Evolutionary conservation across 37 sponge, comb jelly and placozoan genomes (phyloP).

Genomic region (Trichoplax adhaerens): DNA sequence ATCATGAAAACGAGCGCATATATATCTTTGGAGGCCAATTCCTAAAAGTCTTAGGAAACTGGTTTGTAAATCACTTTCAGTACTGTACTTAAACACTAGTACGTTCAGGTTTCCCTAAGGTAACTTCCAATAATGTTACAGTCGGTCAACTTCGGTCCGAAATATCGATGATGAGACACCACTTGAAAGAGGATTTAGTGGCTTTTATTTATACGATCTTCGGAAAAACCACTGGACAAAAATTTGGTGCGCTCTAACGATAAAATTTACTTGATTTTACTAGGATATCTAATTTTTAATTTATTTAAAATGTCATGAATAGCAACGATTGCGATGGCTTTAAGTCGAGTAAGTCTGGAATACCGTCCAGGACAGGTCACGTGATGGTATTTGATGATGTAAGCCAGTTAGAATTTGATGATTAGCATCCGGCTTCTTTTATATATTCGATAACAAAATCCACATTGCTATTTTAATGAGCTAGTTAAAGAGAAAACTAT

Average conservation of each 20-base stretch:
- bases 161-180: not conserved
- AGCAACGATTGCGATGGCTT: too few species aligned
- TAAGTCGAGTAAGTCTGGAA: too few species aligned
- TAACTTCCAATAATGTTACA: not conserved
- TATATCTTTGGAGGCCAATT: constrained; percentile 75
- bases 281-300: too few species aligned
- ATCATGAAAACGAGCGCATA: constrained; percentile 21
- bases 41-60: not conserved
- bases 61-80: not conserved
- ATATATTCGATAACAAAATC: too few species aligned
- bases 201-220: constrained; percentile 22
- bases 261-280: too few species aligned
- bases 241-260: not conserved
- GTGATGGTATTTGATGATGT: too few species aligned
- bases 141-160: constrained; percentile 1
- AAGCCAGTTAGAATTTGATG: too few species aligned
- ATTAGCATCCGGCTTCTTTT: too few species aligned
- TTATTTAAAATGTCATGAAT: too few species aligned
- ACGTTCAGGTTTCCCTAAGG: not conserved
- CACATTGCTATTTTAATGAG: not conserved
- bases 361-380: too few species aligned
- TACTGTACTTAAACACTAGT: not conserved
- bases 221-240: constrained; percentile 16
- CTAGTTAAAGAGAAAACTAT: constrained; percentile 17
- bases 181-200: constrained; percentile 10